Percentiles rank a stretch among this genome's conserved stretches.
phyloP scores from a whole-genome alignment of 2,797 vertebrate species.

The Onychomys leucogaster region DNA sequence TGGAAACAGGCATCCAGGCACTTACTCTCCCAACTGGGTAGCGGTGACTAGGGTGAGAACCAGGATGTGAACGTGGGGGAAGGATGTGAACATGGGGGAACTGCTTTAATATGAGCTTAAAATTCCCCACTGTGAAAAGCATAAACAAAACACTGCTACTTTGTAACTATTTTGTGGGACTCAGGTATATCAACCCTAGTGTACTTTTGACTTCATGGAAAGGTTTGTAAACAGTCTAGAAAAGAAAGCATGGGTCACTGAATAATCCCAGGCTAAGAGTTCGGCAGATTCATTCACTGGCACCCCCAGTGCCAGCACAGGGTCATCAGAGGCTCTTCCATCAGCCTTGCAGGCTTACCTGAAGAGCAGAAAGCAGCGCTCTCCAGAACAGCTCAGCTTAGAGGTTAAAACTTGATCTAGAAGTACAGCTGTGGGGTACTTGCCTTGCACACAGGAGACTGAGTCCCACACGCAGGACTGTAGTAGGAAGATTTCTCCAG shows the following conservation, averaged over 20 bases:
- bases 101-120: neutral
- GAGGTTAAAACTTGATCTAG: neutral
- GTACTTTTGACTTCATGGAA: slow-evolving; percentile 5
- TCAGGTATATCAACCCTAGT: neutral
- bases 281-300: neutral
- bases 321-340: neutral
- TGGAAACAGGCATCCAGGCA: neutral
- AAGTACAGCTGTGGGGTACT: neutral
- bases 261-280: neutral
- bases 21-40: neutral
- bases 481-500: too few relatives aligned
- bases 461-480: neutral
- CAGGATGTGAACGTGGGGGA: too few relatives aligned
- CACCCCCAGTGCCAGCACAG: fast-evolving
- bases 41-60: too few relatives aligned
- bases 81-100: too few relatives aligned
- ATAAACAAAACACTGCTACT: neutral
- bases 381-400: neutral
- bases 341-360: neutral
- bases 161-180: neutral
- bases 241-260: neutral
- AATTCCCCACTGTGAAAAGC: neutral
- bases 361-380: neutral
- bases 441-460: neutral
- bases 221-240: neutral